These are phyloP conservation scores for Artemia sinica DNA, from an alignment of 2,888 invertebrate genomes.

Conservation along the genomic window DNA sequence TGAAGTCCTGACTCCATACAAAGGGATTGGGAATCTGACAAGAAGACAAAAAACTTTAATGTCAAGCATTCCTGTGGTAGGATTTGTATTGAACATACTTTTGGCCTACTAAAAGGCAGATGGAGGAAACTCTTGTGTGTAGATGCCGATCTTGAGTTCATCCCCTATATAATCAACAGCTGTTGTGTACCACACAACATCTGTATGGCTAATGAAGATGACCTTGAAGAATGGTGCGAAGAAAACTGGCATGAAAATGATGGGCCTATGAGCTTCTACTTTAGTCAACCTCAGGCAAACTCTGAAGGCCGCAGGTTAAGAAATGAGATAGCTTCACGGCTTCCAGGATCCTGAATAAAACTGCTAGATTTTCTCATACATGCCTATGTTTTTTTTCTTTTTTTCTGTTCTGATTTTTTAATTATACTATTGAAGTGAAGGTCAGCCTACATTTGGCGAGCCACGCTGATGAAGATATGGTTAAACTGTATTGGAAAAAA, in stretches of 20 bases:
- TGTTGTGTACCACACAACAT: slow-evolving; percentile 9
- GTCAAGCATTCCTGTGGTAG: no score
- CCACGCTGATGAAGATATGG: slow-evolving; percentile 10
- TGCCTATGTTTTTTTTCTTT: slow-evolving; percentile 1
- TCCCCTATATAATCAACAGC: slow-evolving; percentile 9
- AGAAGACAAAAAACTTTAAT: no score
- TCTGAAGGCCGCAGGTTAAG: slow-evolving; percentile 10
- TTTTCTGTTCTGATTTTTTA: not conserved
- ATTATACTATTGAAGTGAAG: no score
- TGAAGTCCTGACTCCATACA: no score
- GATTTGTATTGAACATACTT: no score
- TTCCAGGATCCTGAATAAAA: slow-evolving; percentile 6
- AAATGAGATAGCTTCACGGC: slow-evolving; percentile 10
- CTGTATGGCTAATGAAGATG: slow-evolving; percentile 9
- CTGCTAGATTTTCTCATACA: slow-evolving; percentile 9
- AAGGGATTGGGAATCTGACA: no score
- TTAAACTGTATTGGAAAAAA: slow-evolving; percentile 8
- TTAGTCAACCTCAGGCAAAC: slow-evolving; percentile 9
- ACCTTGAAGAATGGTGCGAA: slow-evolving; percentile 7
- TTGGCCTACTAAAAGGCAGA: slow-evolving; percentile 10
- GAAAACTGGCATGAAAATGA: slow-evolving; percentile 2
- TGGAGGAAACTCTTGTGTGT: slow-evolving; percentile 10
- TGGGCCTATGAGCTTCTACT: slow-evolving; percentile 7
- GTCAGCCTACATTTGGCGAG: no score
- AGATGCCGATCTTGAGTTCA: slow-evolving; percentile 3